phyloP scores from a whole-genome alignment of 2,888 invertebrate species.

The Lasioglossum morio region DNA sequence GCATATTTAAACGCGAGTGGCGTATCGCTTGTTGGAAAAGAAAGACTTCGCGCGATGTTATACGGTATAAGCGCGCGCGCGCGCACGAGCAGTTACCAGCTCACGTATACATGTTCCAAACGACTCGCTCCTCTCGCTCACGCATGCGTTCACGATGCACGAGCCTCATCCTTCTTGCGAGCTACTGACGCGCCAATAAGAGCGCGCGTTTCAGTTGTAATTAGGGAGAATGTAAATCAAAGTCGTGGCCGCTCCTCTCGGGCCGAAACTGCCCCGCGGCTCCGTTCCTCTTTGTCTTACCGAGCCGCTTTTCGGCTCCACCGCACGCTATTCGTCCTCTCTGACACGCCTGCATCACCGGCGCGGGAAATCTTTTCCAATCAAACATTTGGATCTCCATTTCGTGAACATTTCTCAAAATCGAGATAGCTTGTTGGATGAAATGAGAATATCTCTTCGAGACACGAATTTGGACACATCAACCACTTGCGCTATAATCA shows the following conservation, averaged over 20 bases:
- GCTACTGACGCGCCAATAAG: conserved; percentile 82
- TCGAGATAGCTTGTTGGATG: rapidly evolving
- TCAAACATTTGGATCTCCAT: background rate
- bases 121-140: conserved; percentile 1
- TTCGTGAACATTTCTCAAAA: background rate
- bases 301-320: conserved; percentile 23
- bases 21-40: conserved; percentile 45
- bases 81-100: background rate
- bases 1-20: conserved; percentile 13
- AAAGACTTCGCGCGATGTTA: background rate
- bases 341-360: background rate
- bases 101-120: background rate
- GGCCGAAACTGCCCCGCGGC: conserved; percentile 47
- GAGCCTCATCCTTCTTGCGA: conserved; percentile 76
- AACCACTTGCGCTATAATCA: background rate
- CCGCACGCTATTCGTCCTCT: conserved; percentile 28
- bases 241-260: conserved; percentile 65
- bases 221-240: conserved; percentile 83
- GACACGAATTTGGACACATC: background rate
- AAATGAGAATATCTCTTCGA: background rate
- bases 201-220: conserved; percentile 82
- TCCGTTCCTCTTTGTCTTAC: conserved; percentile 40
- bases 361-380: background rate
- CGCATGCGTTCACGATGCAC: conserved; percentile 43
- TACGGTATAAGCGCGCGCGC: background rate